phyloP scores from a whole-genome alignment of 2,888 invertebrate species.

The Tetheella fluctuosa region DNA sequence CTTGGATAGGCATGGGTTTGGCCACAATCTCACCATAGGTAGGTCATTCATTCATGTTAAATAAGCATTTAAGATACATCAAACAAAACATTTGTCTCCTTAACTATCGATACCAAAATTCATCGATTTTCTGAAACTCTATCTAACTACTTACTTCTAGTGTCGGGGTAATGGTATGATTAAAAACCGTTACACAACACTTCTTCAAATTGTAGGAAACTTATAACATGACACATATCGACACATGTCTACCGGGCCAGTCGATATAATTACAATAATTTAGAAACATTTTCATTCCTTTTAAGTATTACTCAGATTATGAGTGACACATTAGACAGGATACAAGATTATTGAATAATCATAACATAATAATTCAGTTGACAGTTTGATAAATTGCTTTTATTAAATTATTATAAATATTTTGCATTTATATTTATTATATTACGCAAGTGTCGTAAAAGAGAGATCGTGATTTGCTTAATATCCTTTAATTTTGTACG shows the following conservation, averaged over 20 bases:
- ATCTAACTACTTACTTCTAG: conserved; percentile 28
- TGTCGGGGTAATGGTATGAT: conserved; percentile 63
- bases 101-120: background rate
- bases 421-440: conserved; percentile 7
- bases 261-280: conserved; percentile 45
- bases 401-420: conserved; percentile 28
- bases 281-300: conserved; percentile 49
- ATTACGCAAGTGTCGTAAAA: background rate
- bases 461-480: conserved; percentile 11
- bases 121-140: background rate
- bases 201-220: background rate
- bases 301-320: conserved; percentile 40
- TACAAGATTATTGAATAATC: conserved; percentile 47
- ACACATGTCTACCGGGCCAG: background rate
- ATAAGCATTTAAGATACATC: too few species aligned
- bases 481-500: conserved; percentile 23
- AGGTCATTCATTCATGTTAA: too few species aligned
- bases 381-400: conserved; percentile 37
- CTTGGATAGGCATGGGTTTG: too few species aligned
- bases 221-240: conserved; percentile 7
- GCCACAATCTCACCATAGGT: too few species aligned
- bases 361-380: conserved; percentile 30
- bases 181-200: conserved; percentile 22
- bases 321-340: conserved; percentile 30
- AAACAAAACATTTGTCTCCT: too few species aligned